These are phyloP conservation scores for Bathybates hornii DNA, from an alignment of 2,113 vertebrate genomes.

Conservation along the genomic window DNA sequence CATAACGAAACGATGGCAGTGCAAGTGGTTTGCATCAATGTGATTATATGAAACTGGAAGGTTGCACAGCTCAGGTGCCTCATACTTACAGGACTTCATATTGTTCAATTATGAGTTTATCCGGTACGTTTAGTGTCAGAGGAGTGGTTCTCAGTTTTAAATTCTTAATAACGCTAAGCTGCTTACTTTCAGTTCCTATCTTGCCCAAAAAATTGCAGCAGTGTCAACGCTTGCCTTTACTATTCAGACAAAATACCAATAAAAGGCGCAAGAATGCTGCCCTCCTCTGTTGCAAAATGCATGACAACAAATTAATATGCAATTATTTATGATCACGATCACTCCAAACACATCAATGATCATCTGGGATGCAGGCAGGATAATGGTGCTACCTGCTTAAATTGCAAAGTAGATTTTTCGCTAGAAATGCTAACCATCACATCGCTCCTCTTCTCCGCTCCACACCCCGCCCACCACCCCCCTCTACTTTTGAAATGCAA, in stretches of 20 bases:
- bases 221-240: neutral
- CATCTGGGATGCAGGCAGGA: slow-evolving; percentile 51
- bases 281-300: slow-evolving; percentile 62
- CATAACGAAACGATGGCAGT: neutral
- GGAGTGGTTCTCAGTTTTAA: neutral
- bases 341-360: slow-evolving; percentile 68
- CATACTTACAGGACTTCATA: neutral
- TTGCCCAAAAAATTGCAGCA: neutral
- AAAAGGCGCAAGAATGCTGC: slow-evolving; percentile 61
- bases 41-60: neutral
- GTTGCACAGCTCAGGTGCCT: neutral
- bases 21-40: neutral
- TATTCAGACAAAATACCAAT: slow-evolving; percentile 42
- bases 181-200: neutral
- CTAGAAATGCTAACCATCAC: slow-evolving; percentile 34
- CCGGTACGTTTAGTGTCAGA: neutral
- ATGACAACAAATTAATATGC: slow-evolving; percentile 63
- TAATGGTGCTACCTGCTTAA: slow-evolving; percentile 74
- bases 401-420: slow-evolving; percentile 72
- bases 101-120: neutral
- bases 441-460: neutral
- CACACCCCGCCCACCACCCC: neutral
- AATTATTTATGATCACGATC: slow-evolving; percentile 70
- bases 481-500: slow-evolving; percentile 66
- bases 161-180: neutral